Percentiles rank a stretch among this genome's conserved stretches.
Evolutionary conservation across 1,140 invertebrate genomes (phyloP).

Genomic region (Brachionus manjavacas): DNA sequence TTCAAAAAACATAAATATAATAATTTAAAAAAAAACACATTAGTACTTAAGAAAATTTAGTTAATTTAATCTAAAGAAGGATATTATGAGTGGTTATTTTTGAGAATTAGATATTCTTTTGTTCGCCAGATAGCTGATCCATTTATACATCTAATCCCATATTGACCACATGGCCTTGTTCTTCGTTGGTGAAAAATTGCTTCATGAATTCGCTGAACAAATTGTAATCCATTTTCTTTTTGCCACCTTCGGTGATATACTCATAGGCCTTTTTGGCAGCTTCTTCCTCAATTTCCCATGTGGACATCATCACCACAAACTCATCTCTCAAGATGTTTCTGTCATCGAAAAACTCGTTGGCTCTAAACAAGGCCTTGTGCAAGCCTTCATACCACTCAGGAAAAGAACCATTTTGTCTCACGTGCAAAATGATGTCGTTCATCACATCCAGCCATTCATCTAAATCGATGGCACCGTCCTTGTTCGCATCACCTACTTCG

Average conservation of each 20-base stretch:
- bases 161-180: conserved; percentile 30
- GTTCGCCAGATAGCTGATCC: neutral
- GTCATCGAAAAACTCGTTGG: conserved; percentile 42
- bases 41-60: neutral
- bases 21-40: neutral
- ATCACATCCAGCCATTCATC: conserved; percentile 44
- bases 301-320: conserved; percentile 32
- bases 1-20: neutral
- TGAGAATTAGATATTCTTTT: neutral
- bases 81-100: neutral
- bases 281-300: conserved; percentile 41
- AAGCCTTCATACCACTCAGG: conserved; percentile 44
- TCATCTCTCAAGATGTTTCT: conserved; percentile 30
- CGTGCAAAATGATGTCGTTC: conserved; percentile 31
- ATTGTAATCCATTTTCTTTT: conserved; percentile 42
- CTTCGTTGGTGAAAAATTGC: conserved; percentile 32
- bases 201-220: conserved; percentile 43
- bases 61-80: neutral
- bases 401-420: conserved; percentile 31
- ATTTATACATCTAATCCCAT: conserved; percentile 31
- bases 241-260: conserved; percentile 38
- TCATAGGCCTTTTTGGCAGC: conserved; percentile 29
- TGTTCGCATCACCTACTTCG: conserved; percentile 42
- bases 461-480: conserved; percentile 41
- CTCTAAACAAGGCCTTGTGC: conserved; percentile 41